Conservation (phyloP, 1,140 invertebrate genomes). For the Leptonema lineaticorne region DNA sequence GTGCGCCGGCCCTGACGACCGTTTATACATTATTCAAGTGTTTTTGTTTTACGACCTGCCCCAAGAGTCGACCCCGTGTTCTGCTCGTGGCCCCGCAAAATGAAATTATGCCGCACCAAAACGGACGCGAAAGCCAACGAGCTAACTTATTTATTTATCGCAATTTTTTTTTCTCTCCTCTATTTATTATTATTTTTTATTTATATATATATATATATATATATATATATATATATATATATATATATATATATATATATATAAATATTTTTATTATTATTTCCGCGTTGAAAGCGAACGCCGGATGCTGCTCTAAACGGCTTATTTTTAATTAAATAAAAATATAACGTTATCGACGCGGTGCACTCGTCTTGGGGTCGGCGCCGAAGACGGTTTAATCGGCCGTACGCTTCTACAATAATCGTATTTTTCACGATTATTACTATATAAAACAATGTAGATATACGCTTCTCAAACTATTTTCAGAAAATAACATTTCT, state of each 20-base stretch:
- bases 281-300: not conserved
- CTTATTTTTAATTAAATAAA: constrained; percentile 29
- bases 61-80: not conserved
- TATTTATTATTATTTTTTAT: not conserved
- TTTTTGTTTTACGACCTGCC: constrained; percentile 27
- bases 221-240: not conserved
- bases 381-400: too few relatives aligned
- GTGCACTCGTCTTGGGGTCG: too few relatives aligned
- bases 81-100: not conserved
- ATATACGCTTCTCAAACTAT: too few relatives aligned
- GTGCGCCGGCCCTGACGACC: constrained; percentile 4
- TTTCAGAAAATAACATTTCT: too few relatives aligned
- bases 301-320: not conserved
- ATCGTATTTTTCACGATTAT: too few relatives aligned
- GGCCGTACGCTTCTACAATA: too few relatives aligned
- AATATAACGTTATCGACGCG: constrained; percentile 14
- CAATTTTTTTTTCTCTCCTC: not conserved
- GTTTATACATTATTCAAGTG: constrained; percentile 31
- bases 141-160: not conserved
- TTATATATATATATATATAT: not conserved
- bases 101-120: not conserved
- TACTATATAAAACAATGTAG: too few relatives aligned
- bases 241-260: not conserved
- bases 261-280: not conserved
- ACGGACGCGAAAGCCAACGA: not conserved